These are phyloP conservation scores for Syrista parreyssii DNA, from an alignment of 2,888 invertebrate species.

Conservation along the genomic window DNA sequence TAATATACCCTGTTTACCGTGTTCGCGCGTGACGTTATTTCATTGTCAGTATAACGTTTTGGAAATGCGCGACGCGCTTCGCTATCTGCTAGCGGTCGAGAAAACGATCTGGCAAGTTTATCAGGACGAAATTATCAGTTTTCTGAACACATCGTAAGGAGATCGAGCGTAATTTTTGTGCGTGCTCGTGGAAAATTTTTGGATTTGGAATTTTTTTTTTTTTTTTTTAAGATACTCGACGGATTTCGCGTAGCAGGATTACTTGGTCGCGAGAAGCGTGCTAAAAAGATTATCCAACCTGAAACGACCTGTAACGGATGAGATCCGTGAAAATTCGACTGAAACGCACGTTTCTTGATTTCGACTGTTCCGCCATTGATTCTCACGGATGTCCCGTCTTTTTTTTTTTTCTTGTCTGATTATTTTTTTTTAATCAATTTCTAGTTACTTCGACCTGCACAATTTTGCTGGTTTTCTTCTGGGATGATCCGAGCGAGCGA, in stretches of 20 bases:
- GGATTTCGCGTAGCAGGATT: not conserved
- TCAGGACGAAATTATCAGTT: not conserved
- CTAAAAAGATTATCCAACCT: not conserved
- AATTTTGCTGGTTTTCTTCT: not conserved
- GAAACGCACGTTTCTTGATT: constrained; percentile 9
- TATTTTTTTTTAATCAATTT: not conserved
- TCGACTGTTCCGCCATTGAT: not conserved
- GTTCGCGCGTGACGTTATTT: not conserved
- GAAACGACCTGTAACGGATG: not conserved
- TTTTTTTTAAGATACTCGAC: not conserved
- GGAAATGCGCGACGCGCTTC: not conserved
- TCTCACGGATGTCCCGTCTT: constrained; percentile 10
- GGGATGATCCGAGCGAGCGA: not conserved
- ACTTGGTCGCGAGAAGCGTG: not conserved
- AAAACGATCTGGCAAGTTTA: not conserved
- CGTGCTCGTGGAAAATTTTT: too few relatives aligned
- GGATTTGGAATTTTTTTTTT: not conserved
- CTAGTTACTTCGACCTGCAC: not conserved
- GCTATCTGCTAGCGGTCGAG: too few relatives aligned
- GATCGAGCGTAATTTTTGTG: too few relatives aligned
- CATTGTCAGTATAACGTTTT: not conserved
- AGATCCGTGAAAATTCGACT: constrained; percentile 17
- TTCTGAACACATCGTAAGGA: not conserved
- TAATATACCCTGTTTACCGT: not conserved
- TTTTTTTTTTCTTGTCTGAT: not conserved